phyloP scores from a whole-genome alignment of 2,113 vertebrate species.

The Strix uralensis region DNA sequence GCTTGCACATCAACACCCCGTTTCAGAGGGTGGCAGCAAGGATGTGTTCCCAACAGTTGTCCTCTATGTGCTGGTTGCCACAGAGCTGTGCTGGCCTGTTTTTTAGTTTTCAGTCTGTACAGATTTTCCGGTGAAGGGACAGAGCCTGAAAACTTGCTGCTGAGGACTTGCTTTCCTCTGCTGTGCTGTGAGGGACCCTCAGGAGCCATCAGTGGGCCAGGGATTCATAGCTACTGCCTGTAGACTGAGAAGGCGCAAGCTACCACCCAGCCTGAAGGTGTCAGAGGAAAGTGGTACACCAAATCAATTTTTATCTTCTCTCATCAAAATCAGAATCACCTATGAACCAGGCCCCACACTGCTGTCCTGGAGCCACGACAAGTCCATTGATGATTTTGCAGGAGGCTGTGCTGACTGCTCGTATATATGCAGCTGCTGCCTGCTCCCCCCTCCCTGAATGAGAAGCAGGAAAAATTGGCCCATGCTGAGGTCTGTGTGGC shows the following conservation, averaged over 20 bases:
- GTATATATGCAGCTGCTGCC: neutral
- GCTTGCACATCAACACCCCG: neutral
- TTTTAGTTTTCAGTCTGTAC: neutral
- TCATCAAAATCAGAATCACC: neutral
- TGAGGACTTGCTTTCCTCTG: neutral
- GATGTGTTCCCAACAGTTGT: neutral
- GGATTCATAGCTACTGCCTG: neutral
- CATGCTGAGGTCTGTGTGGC: neutral
- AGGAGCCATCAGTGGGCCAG: neutral
- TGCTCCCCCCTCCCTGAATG: neutral
- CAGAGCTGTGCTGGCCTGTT: neutral
- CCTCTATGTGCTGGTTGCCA: neutral
- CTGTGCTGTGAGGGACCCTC: neutral
- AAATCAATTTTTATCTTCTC: neutral
- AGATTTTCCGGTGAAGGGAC: neutral
- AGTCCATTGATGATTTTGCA: neutral
- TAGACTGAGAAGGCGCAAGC: accelerated
- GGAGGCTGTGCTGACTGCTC: neutral
- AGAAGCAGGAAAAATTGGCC: neutral
- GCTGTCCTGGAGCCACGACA: neutral
- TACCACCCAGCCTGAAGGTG: neutral
- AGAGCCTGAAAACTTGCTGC: neutral
- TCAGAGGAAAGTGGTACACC: neutral
- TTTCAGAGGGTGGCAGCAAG: neutral
- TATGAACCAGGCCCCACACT: accelerated